Base-by-base conservation (phyloP, 1,140 invertebrate genomes). In the Cheumatopsyche charites region DNA sequence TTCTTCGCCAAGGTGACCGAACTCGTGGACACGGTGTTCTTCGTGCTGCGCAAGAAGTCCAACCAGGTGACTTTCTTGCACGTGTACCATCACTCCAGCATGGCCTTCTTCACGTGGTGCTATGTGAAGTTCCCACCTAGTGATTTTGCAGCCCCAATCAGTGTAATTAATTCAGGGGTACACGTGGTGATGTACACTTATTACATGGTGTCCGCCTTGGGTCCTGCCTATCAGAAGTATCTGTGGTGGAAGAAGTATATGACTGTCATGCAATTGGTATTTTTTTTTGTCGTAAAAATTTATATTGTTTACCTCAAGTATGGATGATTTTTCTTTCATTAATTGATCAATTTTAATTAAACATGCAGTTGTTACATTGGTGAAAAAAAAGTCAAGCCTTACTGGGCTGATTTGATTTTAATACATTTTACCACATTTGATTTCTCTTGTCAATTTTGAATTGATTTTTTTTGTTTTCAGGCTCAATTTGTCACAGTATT, bases 161-260 rank as follows among this genome's bases (percentile, higher is more conserved):
- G 87, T 0, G 80, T 88, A 15, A 79, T 92, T n/a, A 93, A 93
- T 79, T 89, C 89, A 5, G 84, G 89, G 79, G 87, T 93, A 0
- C 87, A 84, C 84, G 90, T 90, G 7, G 82, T 94, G 17, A 95
- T 95, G 93, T 95, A 96, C 78, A 82, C 86, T 0, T 95, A 95
- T 79, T 96, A 96, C 78, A 84, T 94, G 77, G 81, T 95, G 0
- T 87, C 94, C 0, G 91, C 93, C 0, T 82, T 95, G 71, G 93
- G 94, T 23, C 93, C 93, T 0, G 82, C 88, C 25, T 88, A 93
- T 79, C 91, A 94, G 79, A 92, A 93, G 78, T 94, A 93, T 79
- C 82, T 96, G 4, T 96, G 94, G 94, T 96, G 94, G 94, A 97
- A 97, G 81, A 93, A 89, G 78, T 91, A 97, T 78, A 86, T 97